These are phyloP conservation scores for Linyphia triangularis DNA, from an alignment of 2,888 invertebrate genomes.

Conservation along the genomic window DNA sequence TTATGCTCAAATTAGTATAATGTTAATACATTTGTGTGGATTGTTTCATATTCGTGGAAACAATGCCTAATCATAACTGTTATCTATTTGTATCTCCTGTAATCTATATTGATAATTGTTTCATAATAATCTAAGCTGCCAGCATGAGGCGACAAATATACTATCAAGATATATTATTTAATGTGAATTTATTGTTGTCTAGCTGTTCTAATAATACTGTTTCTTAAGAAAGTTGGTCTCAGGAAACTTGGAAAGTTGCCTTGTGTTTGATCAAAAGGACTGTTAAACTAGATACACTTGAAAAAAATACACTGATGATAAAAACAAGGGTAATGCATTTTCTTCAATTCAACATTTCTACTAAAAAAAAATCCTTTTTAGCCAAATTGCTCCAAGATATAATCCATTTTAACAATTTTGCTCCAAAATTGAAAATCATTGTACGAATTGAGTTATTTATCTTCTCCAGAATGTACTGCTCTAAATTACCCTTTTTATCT, in stretches of 20 bases:
- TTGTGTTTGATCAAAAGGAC: constrained; percentile 64
- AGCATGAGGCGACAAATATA: constrained; percentile 66
- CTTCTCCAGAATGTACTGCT: no score
- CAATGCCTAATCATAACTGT: constrained; percentile 67
- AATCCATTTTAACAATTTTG: no score
- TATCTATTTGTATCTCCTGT: constrained; percentile 66
- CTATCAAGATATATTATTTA: constrained; percentile 49
- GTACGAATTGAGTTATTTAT: no score
- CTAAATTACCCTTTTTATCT: no score
- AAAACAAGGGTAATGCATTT: no score
- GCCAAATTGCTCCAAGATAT: no score
- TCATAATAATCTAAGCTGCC: constrained; percentile 57
- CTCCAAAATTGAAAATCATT: no score
- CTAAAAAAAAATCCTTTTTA: no score
- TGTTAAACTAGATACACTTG: background rate
- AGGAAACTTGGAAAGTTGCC: constrained; percentile 66
- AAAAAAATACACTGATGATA: no score
- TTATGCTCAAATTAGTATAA: constrained; percentile 75
- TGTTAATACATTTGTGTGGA: constrained; percentile 58
- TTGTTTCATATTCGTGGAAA: constrained; percentile 46
- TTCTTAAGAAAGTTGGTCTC: constrained; percentile 60
- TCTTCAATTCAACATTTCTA: no score
- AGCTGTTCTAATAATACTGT: constrained; percentile 54
- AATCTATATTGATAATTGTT: constrained; percentile 66
- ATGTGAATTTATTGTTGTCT: constrained; percentile 67